These are phyloP conservation scores for Crocidura indochinensis DNA, from an alignment of 2,797 vertebrate genomes.

Conservation along the genomic window DNA sequence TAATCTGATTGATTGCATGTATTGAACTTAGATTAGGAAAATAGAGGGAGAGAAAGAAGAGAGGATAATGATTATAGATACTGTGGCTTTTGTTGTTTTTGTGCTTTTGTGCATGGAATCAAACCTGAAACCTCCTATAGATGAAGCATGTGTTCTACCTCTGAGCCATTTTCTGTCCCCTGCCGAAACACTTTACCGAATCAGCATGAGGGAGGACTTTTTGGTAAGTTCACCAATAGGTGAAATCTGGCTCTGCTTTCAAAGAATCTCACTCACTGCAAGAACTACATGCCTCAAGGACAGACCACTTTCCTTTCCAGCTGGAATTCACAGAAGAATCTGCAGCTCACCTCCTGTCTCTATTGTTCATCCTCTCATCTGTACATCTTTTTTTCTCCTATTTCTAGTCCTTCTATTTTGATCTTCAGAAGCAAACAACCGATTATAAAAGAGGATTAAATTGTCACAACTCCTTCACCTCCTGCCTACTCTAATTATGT, in stretches of 20 bases:
- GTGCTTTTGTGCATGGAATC: no score
- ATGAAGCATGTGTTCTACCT: no score
- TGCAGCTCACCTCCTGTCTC: neutral
- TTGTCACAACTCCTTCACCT: conserved; percentile 61
- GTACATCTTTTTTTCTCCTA: conserved; percentile 4
- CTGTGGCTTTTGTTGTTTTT: no score
- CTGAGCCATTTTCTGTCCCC: no score
- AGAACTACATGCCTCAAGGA: neutral
- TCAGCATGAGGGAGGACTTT: no score
- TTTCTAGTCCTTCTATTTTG: conserved; percentile 62
- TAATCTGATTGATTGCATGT: neutral
- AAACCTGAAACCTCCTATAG: no score
- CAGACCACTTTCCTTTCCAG: neutral
- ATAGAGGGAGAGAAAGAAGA: neutral
- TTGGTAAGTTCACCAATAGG: neutral
- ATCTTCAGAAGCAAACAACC: conserved; percentile 60
- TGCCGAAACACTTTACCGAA: no score
- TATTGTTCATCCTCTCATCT: neutral
- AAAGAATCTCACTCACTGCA: conserved; percentile 16
- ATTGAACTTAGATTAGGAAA: neutral
- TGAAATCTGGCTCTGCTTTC: conserved; percentile 35
- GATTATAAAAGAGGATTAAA: conserved; percentile 62
- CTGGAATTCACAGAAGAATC: neutral
- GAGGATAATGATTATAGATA: neutral
- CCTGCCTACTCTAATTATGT: conserved; percentile 75